Percentiles rank a stretch among this genome's conserved stretches.
These are phyloP conservation scores for Trididemnum clinides DNA, from an alignment of 23 tunicate species.

Conservation along the genomic window DNA sequence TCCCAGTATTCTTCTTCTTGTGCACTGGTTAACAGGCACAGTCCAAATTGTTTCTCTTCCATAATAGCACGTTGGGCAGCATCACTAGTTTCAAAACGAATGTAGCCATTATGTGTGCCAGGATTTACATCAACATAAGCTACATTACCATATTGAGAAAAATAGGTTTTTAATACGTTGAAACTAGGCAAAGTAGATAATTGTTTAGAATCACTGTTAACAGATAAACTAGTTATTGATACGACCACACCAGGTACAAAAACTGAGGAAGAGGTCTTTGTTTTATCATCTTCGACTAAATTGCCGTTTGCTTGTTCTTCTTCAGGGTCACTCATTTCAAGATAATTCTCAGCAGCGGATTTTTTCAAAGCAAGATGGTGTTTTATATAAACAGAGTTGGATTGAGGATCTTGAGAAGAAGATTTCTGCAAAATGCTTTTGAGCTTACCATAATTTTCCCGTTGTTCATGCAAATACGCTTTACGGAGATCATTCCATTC, in stretches of 20 bases:
- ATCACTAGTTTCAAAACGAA: conserved; percentile 53
- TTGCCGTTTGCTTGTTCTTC: not conserved
- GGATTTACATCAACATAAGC: conserved; percentile 71
- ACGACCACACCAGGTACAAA: conserved; percentile 79
- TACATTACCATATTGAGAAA: conserved; percentile 47
- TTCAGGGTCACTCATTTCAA: conserved; percentile 20
- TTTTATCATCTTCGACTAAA: not conserved
- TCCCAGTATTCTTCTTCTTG: conserved; percentile 88
- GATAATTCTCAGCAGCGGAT: conserved; percentile 18
- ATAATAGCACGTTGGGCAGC: conserved; percentile 81
- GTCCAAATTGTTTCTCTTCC: conserved; percentile 58
- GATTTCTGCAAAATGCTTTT: conserved; percentile 65
- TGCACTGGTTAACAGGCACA: conserved; percentile 69
- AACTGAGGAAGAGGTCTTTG: conserved; percentile 27
- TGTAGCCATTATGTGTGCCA: conserved; percentile 34
- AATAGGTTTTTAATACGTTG: conserved; percentile 34
- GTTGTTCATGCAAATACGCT: conserved; percentile 47
- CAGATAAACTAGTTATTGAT: conserved; percentile 2
- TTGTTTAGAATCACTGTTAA: not conserved
- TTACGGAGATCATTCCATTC: conserved; percentile 57
- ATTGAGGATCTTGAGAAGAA: conserved; percentile 11
- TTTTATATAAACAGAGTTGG: conserved; percentile 28
- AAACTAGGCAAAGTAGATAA: conserved; percentile 21
- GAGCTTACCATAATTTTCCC: conserved; percentile 65
- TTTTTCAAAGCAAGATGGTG: conserved; percentile 37